Evolutionary conservation across 2,113 vertebrate species (phyloP).

Genomic region (Melanotaenia duboulayi): DNA sequence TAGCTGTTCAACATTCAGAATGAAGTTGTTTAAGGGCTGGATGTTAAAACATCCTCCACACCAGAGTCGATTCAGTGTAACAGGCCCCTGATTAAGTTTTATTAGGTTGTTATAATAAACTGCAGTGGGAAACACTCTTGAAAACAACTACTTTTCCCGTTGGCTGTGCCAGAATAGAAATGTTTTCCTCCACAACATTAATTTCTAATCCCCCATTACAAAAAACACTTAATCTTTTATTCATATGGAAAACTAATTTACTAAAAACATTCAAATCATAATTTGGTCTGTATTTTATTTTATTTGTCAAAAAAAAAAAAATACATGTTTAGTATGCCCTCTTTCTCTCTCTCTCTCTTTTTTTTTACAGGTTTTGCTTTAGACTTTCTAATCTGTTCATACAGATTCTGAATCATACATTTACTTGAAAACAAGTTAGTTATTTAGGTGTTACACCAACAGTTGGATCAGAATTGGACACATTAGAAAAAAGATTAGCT

Average conservation of each 20-base stretch:
- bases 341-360: too few relatives aligned
- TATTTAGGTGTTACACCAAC: too few relatives aligned
- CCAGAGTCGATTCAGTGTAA: constrained; percentile 32
- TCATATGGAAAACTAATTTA: neutral
- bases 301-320: too few relatives aligned
- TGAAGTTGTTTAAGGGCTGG: constrained; percentile 35
- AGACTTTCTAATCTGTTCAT: neutral
- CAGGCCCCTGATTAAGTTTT: constrained; percentile 38
- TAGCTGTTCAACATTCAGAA: constrained; percentile 22
- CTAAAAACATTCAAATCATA: neutral
- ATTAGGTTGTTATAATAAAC: constrained; percentile 40
- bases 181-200: neutral
- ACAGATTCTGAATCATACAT: too few relatives aligned
- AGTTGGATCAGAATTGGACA: too few relatives aligned
- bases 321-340: too few relatives aligned
- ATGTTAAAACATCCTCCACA: constrained; percentile 36
- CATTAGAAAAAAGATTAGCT: too few relatives aligned
- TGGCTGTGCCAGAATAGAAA: constrained; percentile 27
- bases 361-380: neutral
- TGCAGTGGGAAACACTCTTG: constrained; percentile 43
- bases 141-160: constrained; percentile 11
- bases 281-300: too few relatives aligned
- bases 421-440: too few relatives aligned
- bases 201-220: neutral
- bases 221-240: neutral